These are phyloP conservation scores for Pterocles gutturalis DNA, from an alignment of 2,113 vertebrate species.

Conservation along the genomic window DNA sequence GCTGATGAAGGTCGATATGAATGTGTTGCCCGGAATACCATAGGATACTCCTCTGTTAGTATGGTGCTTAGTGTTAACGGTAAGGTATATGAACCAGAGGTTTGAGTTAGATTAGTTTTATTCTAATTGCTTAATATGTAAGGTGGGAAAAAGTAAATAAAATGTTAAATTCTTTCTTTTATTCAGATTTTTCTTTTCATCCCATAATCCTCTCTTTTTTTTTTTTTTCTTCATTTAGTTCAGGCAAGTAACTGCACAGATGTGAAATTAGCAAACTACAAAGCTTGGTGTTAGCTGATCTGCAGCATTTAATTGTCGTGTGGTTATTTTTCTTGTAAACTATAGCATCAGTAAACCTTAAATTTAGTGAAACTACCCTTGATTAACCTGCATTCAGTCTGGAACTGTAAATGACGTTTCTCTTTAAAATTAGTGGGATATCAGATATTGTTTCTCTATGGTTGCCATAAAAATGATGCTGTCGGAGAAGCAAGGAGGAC, in stretches of 20 bases:
- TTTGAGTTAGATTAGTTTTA: not conserved
- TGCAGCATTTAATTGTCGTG: not conserved
- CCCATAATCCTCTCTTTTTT: not conserved
- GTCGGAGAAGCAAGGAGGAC: not conserved
- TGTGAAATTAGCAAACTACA: not conserved
- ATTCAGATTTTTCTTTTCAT: not conserved
- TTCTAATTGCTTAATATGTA: not conserved
- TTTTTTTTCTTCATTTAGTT: not conserved
- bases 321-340: not conserved
- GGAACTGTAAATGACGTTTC: not conserved
- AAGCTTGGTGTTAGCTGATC: not conserved
- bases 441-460: not conserved
- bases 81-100: conserved; percentile 60
- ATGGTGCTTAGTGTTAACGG: conserved; percentile 95
- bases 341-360: not conserved
- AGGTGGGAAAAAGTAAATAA: not conserved
- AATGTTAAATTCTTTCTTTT: not conserved
- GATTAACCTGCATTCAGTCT: not conserved
- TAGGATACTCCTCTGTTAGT: conserved; percentile 89
- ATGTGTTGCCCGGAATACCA: conserved; percentile 92
- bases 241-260: not conserved
- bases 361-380: not conserved
- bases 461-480: not conserved
- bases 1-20: conserved; percentile 94
- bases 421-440: not conserved